These are phyloP conservation scores for Drosophila sproati DNA, from an alignment of 1,140 invertebrate genomes.

Conservation along the genomic window DNA sequence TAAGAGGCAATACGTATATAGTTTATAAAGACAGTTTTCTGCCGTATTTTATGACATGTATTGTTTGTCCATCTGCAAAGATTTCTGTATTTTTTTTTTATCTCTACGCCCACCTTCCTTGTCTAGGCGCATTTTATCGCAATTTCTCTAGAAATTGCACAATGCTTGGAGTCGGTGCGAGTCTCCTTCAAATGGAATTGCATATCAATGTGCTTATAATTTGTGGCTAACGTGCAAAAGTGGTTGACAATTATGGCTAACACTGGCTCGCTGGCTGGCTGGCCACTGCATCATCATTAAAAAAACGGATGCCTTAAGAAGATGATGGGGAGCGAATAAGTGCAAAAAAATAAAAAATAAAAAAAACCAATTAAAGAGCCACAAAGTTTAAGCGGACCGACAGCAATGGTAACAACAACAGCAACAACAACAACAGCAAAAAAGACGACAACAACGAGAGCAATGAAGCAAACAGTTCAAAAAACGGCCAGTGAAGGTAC, in stretches of 20 bases:
- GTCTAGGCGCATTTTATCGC: neutral
- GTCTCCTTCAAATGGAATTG: constrained; percentile 15
- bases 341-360: constrained; percentile 42
- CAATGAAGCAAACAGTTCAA: constrained; percentile 81
- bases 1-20: too few species aligned
- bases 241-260: constrained; percentile 74
- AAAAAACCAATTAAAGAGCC: constrained; percentile 80
- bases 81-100: too few species aligned
- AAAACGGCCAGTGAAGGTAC: constrained; percentile 80
- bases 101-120: too few species aligned
- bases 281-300: constrained; percentile 65
- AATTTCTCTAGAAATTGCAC: constrained; percentile 5
- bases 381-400: constrained; percentile 74
- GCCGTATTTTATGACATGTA: too few species aligned
- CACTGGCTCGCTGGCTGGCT: constrained; percentile 31
- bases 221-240: constrained; percentile 72
- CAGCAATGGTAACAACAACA: constrained; percentile 32
- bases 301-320: constrained; percentile 60
- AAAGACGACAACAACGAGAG: constrained; percentile 66
- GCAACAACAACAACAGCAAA: constrained; percentile 50
- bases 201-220: constrained; percentile 66
- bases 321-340: constrained; percentile 50
- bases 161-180: neutral
- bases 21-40: too few species aligned
- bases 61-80: too few species aligned